phyloP scores from a whole-genome alignment of 1,140 invertebrate species.

The Drosophila melanica region DNA sequence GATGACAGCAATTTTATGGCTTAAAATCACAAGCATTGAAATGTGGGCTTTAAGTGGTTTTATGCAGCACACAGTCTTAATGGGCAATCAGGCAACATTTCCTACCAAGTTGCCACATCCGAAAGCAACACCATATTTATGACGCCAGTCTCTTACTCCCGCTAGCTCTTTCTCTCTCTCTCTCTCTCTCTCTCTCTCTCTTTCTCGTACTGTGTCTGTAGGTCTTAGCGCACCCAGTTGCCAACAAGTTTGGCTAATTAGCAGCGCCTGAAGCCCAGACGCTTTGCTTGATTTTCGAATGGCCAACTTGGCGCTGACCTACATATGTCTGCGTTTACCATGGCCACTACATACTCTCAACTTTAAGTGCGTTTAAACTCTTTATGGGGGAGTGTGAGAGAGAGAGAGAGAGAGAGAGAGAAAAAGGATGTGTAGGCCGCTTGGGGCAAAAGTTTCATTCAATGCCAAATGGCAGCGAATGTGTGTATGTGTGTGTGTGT shows the following conservation, averaged over 20 bases:
- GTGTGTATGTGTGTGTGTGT: slow-evolving; percentile 3
- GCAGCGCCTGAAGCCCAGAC: slow-evolving; percentile 48
- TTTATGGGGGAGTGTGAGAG: slow-evolving; percentile 23
- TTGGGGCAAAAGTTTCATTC: slow-evolving; percentile 48
- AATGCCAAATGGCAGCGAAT: slow-evolving; percentile 45
- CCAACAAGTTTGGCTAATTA: slow-evolving; percentile 53
- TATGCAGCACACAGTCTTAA: slow-evolving; percentile 12
- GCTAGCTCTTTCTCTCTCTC: neutral
- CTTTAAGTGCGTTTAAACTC: slow-evolving; percentile 47
- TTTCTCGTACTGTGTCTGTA: neutral
- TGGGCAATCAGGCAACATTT: slow-evolving; percentile 51
- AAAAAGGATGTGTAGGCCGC: slow-evolving; percentile 3
- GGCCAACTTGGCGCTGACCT: slow-evolving; percentile 38
- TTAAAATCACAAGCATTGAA: slow-evolving; percentile 1
- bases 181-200: neutral
- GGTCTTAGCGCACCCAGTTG: slow-evolving; percentile 7
- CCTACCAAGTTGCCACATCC: slow-evolving; percentile 35
- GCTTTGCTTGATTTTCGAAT: slow-evolving; percentile 25
- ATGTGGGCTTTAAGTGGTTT: slow-evolving; percentile 10
- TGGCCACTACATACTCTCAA: slow-evolving; percentile 9
- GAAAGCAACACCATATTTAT: slow-evolving; percentile 45
- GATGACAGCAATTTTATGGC: neutral
- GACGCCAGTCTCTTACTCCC: neutral
- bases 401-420: neutral
- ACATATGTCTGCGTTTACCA: slow-evolving; percentile 23